A percentile compares a stretch with the other conserved stretches of the same genome.
These are phyloP conservation scores for Melinaea marsaeus DNA, from an alignment of 2,888 invertebrate species.

Conservation along the genomic window DNA sequence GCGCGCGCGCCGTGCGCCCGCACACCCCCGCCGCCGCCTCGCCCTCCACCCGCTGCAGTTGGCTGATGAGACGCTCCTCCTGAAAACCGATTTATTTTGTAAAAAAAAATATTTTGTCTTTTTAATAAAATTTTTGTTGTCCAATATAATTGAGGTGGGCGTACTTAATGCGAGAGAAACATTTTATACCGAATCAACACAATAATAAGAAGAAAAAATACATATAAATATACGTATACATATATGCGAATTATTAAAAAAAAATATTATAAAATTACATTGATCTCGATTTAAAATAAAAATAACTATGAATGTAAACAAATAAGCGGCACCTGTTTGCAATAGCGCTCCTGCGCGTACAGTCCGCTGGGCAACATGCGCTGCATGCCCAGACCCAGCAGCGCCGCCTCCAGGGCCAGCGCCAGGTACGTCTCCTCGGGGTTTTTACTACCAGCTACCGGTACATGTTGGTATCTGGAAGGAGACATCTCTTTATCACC, in stretches of 20 bases:
- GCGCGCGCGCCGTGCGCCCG: constrained; percentile 81
- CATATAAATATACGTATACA: no score
- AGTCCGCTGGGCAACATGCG: constrained; percentile 87
- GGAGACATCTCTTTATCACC: background rate
- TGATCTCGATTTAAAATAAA: background rate
- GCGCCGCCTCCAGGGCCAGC: constrained; percentile 86
- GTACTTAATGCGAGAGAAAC: no score
- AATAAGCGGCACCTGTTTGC: constrained; percentile 55
- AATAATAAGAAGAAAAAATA: no score
- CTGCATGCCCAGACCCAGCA: constrained; percentile 88
- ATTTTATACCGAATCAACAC: no score
- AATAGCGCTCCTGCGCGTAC: constrained; percentile 83
- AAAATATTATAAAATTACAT: background rate
- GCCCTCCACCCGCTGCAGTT: constrained; percentile 86
- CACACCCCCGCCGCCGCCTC: constrained; percentile 84
- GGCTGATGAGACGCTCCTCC: constrained; percentile 86
- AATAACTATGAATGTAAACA: background rate
- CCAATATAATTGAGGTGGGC: no score
- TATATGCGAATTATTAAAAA: no score
- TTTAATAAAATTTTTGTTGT: no score
- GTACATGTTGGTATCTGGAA: constrained; percentile 84
- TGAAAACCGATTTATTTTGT: constrained; percentile 55
- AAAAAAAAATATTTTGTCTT: background rate
- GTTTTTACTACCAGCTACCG: constrained; percentile 85
- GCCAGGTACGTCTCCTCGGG: constrained; percentile 86